Percentiles rank a stretch among this genome's conserved stretches.
These are phyloP conservation scores for Syndactyla subalaris DNA, from an alignment of 2,797 vertebrate genomes.

Conservation along the genomic window DNA sequence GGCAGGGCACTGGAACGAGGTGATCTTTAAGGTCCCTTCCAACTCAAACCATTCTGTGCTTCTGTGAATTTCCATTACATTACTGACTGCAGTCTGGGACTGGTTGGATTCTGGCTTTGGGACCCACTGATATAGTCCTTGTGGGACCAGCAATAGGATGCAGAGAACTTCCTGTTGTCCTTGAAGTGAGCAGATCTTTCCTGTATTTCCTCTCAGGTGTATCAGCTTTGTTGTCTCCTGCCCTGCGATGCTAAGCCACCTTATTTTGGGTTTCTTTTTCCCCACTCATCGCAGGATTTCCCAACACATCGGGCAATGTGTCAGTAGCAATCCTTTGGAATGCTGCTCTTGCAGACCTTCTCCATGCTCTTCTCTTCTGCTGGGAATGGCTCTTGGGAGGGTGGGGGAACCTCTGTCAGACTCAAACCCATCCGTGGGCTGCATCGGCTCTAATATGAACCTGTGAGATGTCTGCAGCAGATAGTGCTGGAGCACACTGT, in stretches of 20 bases:
- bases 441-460: background rate
- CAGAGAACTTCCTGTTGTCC: background rate
- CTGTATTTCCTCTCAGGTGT: background rate
- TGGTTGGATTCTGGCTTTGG: background rate
- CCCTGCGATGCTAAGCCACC: background rate
- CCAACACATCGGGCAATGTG: accelerated
- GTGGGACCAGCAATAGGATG: background rate
- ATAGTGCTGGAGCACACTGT: slow-evolving; percentile 1
- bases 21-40: background rate
- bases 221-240: background rate
- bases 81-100: background rate
- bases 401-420: background rate
- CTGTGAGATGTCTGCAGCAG: slow-evolving; percentile 55
- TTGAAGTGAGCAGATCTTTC: background rate
- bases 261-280: background rate
- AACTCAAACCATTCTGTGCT: background rate
- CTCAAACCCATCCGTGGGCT: background rate
- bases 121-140: background rate
- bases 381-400: background rate
- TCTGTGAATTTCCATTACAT: background rate
- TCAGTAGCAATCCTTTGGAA: background rate
- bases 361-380: accelerated
- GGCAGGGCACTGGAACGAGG: background rate
- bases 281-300: accelerated
- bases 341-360: accelerated